A percentile compares a stretch with the other conserved stretches of the same genome.
phyloP scores from a whole-genome alignment of 2,888 invertebrate genomes.

The Drosophila formosana region DNA sequence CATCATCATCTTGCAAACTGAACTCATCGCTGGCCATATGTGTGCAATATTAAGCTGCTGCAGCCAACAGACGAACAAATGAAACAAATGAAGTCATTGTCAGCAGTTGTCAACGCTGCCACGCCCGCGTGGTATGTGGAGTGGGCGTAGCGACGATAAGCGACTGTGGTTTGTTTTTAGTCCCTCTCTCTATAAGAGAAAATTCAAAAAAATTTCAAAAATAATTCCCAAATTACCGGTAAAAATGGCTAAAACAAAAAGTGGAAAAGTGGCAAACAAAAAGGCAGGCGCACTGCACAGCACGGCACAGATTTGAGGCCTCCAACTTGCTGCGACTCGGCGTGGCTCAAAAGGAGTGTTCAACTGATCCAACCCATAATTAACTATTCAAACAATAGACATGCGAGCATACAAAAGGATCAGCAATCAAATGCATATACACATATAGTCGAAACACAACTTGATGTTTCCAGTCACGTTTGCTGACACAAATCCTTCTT shows the following conservation, averaged over 20 bases:
- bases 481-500: conserved; percentile 80
- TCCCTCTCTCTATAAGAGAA: neutral
- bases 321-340: conserved; percentile 39
- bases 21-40: conserved; percentile 59
- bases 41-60: conserved; percentile 75
- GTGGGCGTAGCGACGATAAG: conserved; percentile 39
- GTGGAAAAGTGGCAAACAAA: conserved; percentile 47
- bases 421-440: conserved; percentile 67
- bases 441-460: conserved; percentile 26
- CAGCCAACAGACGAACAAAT: conserved; percentile 57
- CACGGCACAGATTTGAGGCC: conserved; percentile 29
- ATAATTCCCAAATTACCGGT: conserved; percentile 76
- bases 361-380: conserved; percentile 79
- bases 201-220: conserved; percentile 55
- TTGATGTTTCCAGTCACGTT: conserved; percentile 77
- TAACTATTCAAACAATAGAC: conserved; percentile 79
- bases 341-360: conserved; percentile 72
- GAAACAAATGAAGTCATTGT: conserved; percentile 80
- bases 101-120: conserved; percentile 74
- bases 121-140: conserved; percentile 43
- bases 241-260: conserved; percentile 70
- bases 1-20: conserved; percentile 4
- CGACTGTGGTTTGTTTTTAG: conserved; percentile 25
- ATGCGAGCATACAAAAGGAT: conserved; percentile 69
- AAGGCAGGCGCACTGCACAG: conserved; percentile 12